Evolutionary conservation across 2,797 vertebrate genomes (phyloP).

Genomic region (Scolopax rusticola): DNA sequence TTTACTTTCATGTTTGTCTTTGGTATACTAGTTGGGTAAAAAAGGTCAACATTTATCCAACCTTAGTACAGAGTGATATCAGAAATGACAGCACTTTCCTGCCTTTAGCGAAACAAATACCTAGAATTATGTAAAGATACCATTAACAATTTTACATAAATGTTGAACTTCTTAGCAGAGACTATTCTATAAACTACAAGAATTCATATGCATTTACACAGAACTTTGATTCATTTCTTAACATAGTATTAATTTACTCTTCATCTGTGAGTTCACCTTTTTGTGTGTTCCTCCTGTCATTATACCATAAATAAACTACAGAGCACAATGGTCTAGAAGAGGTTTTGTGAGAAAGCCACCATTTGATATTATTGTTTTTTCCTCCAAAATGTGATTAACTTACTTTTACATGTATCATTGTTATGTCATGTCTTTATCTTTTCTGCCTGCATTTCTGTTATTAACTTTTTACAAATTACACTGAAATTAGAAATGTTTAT

Average conservation of each 20-base stretch:
- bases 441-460: background rate
- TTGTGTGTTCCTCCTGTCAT: rapidly evolving
- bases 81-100: background rate
- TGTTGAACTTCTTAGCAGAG: background rate
- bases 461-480: background rate
- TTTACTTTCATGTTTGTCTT: background rate
- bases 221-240: background rate
- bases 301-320: background rate
- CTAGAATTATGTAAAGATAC: background rate
- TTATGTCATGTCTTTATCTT: background rate
- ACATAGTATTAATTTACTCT: background rate
- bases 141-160: background rate
- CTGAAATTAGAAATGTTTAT: background rate
- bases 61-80: background rate
- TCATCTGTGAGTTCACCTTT: background rate
- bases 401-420: background rate
- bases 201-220: background rate
- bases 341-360: background rate
- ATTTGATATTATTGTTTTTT: background rate
- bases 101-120: background rate
- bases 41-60: background rate
- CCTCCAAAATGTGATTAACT: background rate
- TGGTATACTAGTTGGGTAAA: background rate
- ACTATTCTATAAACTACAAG: background rate
- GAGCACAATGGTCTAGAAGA: background rate